Base-by-base conservation (phyloP, 30 jellyfish, hydroid and myxozoan species). In the Aurelia aurita region DNA sequence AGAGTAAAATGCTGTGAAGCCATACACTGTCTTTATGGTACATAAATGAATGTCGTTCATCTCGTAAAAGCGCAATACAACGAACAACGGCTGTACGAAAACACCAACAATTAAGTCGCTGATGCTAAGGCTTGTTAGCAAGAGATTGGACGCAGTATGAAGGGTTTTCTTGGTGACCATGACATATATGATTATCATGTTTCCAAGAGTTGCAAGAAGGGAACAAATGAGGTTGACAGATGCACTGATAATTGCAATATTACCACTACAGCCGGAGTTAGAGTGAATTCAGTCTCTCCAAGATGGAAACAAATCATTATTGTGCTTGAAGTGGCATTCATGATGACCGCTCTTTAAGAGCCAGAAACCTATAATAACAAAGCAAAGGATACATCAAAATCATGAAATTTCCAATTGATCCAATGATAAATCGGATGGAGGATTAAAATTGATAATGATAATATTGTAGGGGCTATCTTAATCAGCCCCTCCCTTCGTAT, bases 231-330 rank as follows among this genome's bases (percentile, higher is more conserved):
- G 15, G 58, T 70, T 34, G 25, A 70, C 10, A 16, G 23, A 26
- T 14, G 67, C 67, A 20, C 66, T 29, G 21, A 35, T 23, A 4
- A 39, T 3, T 10, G 82, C 82, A 70, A 44, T n/a, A n/a, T 70
- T 2, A 22, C 66, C 0, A 34, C 67, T 4, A 70, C 82, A 43
- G 43, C 43, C 20, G n/a, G 26, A 34, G 28, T 70, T 28, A 18
- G 51, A 13, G 11, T 43, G 82, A 25, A 70, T 26, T 12, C 26
- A 12, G 43, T 34, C 22, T 45, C 61, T 2, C 61, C 67, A 45
- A 70, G 23, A 70, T 70, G 82, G 29, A 70, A 70, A 64, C 82
- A 70, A 32, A 70, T 69, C 51, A 64, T 18, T 25, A 3, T 3
- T 8, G 57, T n/a, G 13, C 46, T 61, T 3, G 28, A 18, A 22